A percentile compares a stretch with the other conserved stretches of the same genome.
phyloP scores from a whole-genome alignment of 2,113 vertebrate genomes.

The Heteronetta atricapilla region DNA sequence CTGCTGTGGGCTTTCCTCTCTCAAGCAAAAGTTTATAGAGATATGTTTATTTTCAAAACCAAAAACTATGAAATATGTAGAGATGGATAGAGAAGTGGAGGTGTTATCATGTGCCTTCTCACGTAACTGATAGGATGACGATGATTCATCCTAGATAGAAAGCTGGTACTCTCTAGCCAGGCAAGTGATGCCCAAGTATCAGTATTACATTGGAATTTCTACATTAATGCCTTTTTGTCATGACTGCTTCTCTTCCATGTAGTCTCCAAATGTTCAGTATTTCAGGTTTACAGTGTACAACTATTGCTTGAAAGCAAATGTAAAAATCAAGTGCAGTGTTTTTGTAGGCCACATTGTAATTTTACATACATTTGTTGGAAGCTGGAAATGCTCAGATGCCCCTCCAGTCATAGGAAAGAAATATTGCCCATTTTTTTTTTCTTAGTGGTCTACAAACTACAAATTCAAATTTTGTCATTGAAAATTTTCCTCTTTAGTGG shows the following conservation, averaged over 20 bases:
- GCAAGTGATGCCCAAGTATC: not conserved
- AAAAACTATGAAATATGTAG: not conserved
- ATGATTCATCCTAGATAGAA: not conserved
- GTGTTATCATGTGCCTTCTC: not conserved
- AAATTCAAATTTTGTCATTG: not conserved
- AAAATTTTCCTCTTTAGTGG: not conserved
- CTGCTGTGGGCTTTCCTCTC: not conserved
- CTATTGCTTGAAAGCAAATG: not conserved
- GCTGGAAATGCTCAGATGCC: not conserved
- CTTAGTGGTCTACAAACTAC: not conserved
- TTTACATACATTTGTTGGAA: not conserved
- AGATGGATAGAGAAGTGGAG: not conserved
- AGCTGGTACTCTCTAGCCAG: not conserved
- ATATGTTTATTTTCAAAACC: not conserved
- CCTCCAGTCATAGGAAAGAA: not conserved
- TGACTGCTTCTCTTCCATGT: fast-evolving
- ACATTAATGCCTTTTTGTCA: not conserved
- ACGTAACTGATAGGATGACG: not conserved
- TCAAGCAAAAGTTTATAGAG: not conserved
- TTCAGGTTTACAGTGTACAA: not conserved
- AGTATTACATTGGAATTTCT: not conserved
- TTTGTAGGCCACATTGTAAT: not conserved
- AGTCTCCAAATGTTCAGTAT: not conserved
- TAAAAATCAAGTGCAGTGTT: not conserved
- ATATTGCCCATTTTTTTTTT: not conserved